phyloP scores from a whole-genome alignment of 2,797 vertebrate genomes.

The Schizothorax lantsangensis region DNA sequence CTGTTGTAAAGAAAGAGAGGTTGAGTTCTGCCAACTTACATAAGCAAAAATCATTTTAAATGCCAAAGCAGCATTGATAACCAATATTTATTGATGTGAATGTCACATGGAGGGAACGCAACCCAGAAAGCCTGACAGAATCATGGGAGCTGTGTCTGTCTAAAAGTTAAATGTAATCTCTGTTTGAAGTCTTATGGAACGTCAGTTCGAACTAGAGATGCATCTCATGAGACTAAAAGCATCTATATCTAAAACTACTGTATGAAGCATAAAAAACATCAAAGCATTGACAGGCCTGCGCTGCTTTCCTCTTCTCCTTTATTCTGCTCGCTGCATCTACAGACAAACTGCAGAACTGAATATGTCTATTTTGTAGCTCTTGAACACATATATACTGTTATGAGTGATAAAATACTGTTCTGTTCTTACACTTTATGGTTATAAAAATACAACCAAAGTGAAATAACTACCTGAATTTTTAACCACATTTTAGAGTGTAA shows the following conservation, averaged over 20 bases:
- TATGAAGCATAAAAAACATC: conserved; percentile 15
- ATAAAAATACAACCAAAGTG: not conserved
- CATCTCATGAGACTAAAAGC: conserved; percentile 29
- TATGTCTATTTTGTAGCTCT: not conserved
- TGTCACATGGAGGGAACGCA: not conserved
- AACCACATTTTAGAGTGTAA: not conserved
- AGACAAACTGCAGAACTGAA: not conserved
- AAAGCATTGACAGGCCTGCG: conserved; percentile 9
- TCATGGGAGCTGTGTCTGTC: conserved; percentile 3
- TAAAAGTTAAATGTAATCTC: conserved; percentile 7
- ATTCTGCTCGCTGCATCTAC: not conserved
- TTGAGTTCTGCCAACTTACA: not conserved
- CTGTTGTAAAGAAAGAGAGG: not conserved
- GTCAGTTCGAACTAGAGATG: conserved; percentile 20
- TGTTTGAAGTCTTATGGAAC: conserved; percentile 3
- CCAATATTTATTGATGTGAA: not conserved
- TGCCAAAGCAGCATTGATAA: not conserved
- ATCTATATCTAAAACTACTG: conserved; percentile 1
- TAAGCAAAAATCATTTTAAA: conserved; percentile 12
- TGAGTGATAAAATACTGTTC: not conserved
- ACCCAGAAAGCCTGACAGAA: not conserved
- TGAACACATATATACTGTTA: not conserved
- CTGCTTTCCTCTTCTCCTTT: not conserved
- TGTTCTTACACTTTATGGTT: not conserved
- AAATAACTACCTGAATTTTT: not conserved